Percentiles rank a stretch among this genome's conserved stretches.
Conservation (phyloP, 2,888 invertebrate genomes). For the Epinotia ramella region DNA sequence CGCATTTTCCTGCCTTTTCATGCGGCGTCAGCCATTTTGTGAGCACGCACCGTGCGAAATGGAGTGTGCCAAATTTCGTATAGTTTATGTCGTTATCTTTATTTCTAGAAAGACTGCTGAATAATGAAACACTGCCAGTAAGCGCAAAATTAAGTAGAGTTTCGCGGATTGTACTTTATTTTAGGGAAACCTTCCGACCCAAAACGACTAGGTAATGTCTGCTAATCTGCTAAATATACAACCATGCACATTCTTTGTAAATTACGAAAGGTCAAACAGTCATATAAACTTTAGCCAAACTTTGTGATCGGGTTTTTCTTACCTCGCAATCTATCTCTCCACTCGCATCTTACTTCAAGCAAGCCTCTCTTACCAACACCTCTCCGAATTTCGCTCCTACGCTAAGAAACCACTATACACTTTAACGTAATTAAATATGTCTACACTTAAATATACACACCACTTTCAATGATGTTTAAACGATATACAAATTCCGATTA, state of each 20-base stretch:
- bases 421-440: conserved; percentile 55
- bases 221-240: background rate
- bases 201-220: background rate
- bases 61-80: conserved; percentile 41
- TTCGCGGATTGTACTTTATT: conserved; percentile 12
- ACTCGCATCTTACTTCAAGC: conserved; percentile 47
- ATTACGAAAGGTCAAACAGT: background rate
- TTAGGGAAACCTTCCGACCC: background rate
- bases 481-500: conserved; percentile 50
- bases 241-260: background rate
- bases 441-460: conserved; percentile 55
- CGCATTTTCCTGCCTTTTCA: conserved; percentile 27
- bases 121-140: conserved; percentile 44
- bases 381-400: conserved; percentile 59
- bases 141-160: conserved; percentile 30
- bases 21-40: conserved; percentile 41
- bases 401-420: conserved; percentile 60
- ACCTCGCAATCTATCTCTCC: background rate
- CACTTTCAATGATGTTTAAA: conserved; percentile 54
- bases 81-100: conserved; percentile 35
- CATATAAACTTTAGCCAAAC: background rate
- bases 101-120: conserved; percentile 40
- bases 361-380: conserved; percentile 46
- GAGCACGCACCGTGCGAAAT: conserved; percentile 36
- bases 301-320: background rate